phyloP scores from a whole-genome alignment of 2,888 invertebrate species.

The Pteria penguin region DNA sequence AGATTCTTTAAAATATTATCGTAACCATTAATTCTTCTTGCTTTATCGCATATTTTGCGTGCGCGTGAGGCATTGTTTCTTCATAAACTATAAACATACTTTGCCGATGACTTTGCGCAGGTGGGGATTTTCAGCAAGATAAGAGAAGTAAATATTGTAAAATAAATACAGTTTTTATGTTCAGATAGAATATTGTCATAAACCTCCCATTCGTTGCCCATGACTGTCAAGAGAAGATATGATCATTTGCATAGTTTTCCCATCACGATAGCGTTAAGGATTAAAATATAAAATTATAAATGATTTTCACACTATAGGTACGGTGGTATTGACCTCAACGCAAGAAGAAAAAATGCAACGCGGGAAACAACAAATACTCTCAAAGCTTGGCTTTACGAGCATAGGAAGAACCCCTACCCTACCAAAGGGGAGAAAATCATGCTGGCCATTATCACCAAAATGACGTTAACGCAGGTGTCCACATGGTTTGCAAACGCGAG shows the following conservation, averaged over 20 bases:
- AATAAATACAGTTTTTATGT: too few relatives aligned
- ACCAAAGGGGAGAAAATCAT: slow-evolving; percentile 98
- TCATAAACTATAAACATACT: background rate
- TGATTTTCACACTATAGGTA: too few relatives aligned
- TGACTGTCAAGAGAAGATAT: too few relatives aligned
- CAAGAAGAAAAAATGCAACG: slow-evolving; percentile 97
- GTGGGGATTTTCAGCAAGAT: background rate
- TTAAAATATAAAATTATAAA: too few relatives aligned
- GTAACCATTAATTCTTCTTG: background rate
- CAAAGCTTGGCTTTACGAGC: slow-evolving; percentile 98
- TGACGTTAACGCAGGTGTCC: slow-evolving; percentile 93
- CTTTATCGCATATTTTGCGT: background rate
- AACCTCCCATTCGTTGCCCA: too few relatives aligned
- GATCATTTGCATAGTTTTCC: too few relatives aligned
- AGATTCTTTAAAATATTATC: background rate
- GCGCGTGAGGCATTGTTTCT: too few relatives aligned
- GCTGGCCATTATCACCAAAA: slow-evolving; percentile 96
- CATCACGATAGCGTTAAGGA: too few relatives aligned
- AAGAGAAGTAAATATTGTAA: background rate
- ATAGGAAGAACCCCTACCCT: slow-evolving; percentile 97
- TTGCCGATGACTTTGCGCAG: background rate
- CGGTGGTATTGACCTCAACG: slow-evolving; percentile 88
- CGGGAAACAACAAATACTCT: slow-evolving; percentile 97
- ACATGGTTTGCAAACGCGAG: slow-evolving; percentile 98
- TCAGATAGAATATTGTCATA: too few relatives aligned